Evolutionary conservation across 2,797 vertebrate genomes (phyloP).

Genomic region (Poliocrania exsul): DNA sequence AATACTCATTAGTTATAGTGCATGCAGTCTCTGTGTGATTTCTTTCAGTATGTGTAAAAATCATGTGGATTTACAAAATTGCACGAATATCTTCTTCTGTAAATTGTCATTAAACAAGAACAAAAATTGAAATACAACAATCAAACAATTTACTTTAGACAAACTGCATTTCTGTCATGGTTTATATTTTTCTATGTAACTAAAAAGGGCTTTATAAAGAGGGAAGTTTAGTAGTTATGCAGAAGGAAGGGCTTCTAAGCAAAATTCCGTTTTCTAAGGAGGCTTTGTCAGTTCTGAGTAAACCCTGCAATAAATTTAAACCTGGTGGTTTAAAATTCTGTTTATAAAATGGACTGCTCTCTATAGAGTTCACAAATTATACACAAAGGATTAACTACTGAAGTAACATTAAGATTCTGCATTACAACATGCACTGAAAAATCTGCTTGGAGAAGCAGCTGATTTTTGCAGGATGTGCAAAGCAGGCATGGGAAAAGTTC

Average conservation of each 20-base stretch:
- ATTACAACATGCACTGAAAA: background rate
- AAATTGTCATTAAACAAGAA: background rate
- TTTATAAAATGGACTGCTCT: constrained; percentile 45
- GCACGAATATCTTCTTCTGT: background rate
- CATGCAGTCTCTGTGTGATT: background rate
- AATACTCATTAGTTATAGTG: background rate
- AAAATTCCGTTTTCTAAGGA: constrained; percentile 40
- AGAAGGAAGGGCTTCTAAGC: constrained; percentile 10
- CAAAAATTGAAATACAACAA: background rate
- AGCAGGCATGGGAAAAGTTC: background rate
- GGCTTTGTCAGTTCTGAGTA: constrained; percentile 50
- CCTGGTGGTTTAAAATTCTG: constrained; percentile 30
- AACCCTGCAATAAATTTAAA: constrained; percentile 48
- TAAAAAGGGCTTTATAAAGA: background rate
- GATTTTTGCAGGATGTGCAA: background rate
- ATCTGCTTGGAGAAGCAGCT: background rate
- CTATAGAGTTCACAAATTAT: constrained; percentile 26
- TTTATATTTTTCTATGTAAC: background rate
- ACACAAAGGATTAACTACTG: constrained; percentile 37
- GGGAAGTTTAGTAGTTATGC: background rate
- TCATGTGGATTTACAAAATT: background rate
- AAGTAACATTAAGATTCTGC: constrained; percentile 16
- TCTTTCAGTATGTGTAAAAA: background rate
- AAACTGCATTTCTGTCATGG: background rate
- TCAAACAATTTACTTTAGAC: background rate